Conservation (phyloP, 1,140 invertebrate species). For the Pseudomyrmex dendroicus region DNA sequence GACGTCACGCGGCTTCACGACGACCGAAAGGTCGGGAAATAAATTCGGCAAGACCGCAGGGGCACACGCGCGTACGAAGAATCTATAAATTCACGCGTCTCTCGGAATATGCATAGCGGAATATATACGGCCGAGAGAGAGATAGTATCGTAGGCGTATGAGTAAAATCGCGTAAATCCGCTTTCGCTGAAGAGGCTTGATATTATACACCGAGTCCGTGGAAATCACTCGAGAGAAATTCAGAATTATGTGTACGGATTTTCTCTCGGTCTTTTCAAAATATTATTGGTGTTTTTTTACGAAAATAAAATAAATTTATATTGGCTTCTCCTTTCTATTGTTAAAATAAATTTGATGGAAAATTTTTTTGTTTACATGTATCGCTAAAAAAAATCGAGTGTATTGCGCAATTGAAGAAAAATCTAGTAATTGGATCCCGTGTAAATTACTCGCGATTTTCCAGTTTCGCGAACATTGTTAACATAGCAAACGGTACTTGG, state of each 20-base stretch:
- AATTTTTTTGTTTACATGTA: not conserved
- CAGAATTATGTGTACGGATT: not conserved
- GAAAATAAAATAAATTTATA: too few species aligned
- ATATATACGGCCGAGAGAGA: not conserved
- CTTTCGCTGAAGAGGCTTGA: not conserved
- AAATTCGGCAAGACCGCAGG: conserved; percentile 10
- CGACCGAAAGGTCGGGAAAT: conserved; percentile 1
- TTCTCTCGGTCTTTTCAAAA: not conserved
- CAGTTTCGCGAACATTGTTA: not conserved
- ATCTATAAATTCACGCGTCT: conserved; percentile 27
- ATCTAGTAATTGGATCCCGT: not conserved
- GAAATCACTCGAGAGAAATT: not conserved
- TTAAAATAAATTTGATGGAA: not conserved
- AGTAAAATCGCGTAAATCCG: conserved; percentile 3
- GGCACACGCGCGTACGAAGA: conserved; percentile 21
- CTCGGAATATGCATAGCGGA: conserved; percentile 8
- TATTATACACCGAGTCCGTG: not conserved
- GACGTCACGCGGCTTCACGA: not conserved
- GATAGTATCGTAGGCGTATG: not conserved
- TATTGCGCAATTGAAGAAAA: not conserved
- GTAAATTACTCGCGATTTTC: conserved; percentile 7
- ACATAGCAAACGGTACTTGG: not conserved
- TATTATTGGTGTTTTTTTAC: not conserved
- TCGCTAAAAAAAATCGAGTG: not conserved
- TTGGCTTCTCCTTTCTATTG: too few species aligned